These are phyloP conservation scores for Columba janthina DNA, from an alignment of 2,113 vertebrate genomes.

Conservation along the genomic window DNA sequence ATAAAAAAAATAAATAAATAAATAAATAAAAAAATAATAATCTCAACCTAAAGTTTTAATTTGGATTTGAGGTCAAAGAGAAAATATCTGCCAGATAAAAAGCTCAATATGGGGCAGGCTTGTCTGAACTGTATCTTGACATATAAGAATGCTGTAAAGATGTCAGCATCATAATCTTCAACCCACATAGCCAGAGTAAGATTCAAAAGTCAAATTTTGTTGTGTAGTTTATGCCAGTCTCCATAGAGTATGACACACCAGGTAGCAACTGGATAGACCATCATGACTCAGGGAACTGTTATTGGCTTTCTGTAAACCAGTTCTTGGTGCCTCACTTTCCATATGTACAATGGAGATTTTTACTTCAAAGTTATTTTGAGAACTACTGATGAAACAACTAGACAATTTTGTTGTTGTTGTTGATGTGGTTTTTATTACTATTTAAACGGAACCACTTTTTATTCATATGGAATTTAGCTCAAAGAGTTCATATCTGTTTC, in stretches of 20 bases:
- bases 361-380: not conserved
- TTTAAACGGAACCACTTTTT: not conserved
- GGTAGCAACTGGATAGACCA: not conserved
- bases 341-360: not conserved
- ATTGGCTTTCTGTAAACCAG: not conserved
- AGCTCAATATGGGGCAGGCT: not conserved
- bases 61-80: accelerated
- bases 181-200: not conserved
- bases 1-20: not conserved
- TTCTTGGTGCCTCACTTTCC: not conserved
- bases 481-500: not conserved
- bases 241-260: not conserved
- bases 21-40: not conserved
- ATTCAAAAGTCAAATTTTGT: not conserved
- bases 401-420: not conserved
- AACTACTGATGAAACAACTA: not conserved
- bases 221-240: not conserved
- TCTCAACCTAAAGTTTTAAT: not conserved
- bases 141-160: not conserved
- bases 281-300: not conserved
- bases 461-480: not conserved
- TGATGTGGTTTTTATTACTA: not conserved
- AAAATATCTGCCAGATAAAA: not conserved
- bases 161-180: not conserved
- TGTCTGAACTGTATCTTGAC: not conserved